Evolutionary conservation across 2,888 invertebrate genomes (phyloP).

Genomic region (Agonopterix subpropinquella): DNA sequence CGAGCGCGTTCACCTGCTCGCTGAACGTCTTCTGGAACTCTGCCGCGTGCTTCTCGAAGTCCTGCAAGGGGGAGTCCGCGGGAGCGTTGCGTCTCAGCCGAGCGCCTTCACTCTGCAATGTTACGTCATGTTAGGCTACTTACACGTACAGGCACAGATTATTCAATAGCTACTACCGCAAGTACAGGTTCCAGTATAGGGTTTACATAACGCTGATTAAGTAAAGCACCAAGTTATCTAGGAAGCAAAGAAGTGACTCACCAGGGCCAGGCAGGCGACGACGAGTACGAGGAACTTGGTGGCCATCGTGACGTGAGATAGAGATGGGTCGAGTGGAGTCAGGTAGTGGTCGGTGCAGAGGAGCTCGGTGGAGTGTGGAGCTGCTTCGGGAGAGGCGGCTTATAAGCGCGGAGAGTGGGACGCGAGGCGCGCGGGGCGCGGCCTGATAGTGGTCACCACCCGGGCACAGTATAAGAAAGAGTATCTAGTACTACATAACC

Average conservation of each 20-base stretch:
- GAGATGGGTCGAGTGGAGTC: not conserved
- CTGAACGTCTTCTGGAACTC: constrained; percentile 49
- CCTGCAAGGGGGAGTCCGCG: constrained; percentile 24
- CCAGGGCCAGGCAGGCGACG: too few species aligned
- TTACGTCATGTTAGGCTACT: too few species aligned
- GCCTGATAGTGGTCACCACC: not conserved
- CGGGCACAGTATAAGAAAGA: too few species aligned
- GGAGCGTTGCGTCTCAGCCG: constrained; percentile 46
- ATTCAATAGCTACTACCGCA: too few species aligned
- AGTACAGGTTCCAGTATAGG: too few species aligned
- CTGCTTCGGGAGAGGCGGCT: not conserved
- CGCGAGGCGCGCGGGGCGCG: not conserved
- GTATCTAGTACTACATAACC: too few species aligned
- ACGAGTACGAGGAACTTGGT: too few species aligned
- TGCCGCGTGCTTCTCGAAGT: constrained; percentile 47
- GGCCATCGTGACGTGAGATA: not conserved
- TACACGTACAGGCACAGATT: too few species aligned
- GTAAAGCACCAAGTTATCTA: too few species aligned
- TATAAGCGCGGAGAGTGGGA: not conserved
- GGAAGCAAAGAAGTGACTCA: too few species aligned
- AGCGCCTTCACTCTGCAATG: constrained; percentile 34
- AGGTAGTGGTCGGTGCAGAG: not conserved
- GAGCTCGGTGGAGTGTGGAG: not conserved
- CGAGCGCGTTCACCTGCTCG: constrained; percentile 39
- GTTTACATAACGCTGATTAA: too few species aligned